Evolutionary conservation across 2,797 vertebrate genomes (phyloP).

Genomic region (Hippoglossus hippoglossus): DNA sequence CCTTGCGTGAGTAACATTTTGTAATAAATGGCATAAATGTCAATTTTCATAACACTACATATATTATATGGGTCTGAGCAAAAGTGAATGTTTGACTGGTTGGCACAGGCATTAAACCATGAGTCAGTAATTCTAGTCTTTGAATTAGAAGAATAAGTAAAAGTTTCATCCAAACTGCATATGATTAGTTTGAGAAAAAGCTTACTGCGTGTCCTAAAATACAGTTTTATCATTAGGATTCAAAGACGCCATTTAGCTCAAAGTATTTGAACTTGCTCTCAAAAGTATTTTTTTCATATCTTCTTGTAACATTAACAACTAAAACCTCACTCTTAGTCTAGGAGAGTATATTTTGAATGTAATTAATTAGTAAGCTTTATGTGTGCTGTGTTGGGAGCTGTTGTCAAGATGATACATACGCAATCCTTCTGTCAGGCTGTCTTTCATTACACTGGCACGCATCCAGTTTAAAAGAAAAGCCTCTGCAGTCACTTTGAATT

Average conservation of each 20-base stretch:
- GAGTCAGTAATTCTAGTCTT: too few species aligned
- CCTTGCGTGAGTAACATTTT: background rate
- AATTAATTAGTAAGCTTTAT: conserved; percentile 9
- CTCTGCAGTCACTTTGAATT: conserved; percentile 58
- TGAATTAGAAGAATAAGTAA: too few species aligned
- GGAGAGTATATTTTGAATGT: conserved; percentile 14
- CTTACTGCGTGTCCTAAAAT: conserved; percentile 6
- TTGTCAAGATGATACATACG: conserved; percentile 45
- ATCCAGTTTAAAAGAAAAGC: conserved; percentile 47
- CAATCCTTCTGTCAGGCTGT: conserved; percentile 48
- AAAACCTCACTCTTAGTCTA: background rate
- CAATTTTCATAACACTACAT: background rate
- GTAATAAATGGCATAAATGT: background rate
- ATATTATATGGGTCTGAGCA: too few species aligned
- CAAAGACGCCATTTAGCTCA: conserved; percentile 11
- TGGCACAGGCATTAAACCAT: too few species aligned
- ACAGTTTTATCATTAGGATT: conserved; percentile 13
- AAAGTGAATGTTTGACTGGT: too few species aligned
- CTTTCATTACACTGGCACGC: conserved; percentile 60
- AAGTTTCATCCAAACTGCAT: background rate
- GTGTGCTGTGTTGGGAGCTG: conserved; percentile 10
- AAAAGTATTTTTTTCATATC: background rate
- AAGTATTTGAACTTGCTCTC: background rate
- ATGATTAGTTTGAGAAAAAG: background rate
- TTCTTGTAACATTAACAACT: background rate